These are phyloP conservation scores for Megalops atlanticus DNA, from an alignment of 2,113 vertebrate species.

Conservation along the genomic window DNA sequence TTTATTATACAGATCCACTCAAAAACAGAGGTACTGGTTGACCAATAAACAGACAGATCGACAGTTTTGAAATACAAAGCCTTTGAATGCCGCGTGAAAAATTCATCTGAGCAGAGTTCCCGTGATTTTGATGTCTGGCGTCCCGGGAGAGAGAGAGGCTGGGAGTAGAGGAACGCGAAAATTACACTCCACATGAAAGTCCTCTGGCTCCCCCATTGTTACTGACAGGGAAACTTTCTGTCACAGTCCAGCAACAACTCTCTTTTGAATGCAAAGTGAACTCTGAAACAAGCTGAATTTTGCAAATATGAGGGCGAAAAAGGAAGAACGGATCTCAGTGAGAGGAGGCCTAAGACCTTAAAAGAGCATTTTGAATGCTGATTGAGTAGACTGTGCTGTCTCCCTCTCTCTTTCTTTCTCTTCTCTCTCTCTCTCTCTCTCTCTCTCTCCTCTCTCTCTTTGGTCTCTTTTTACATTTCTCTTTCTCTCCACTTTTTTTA, in stretches of 20 bases:
- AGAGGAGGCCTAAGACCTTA: background rate
- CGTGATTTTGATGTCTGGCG: background rate
- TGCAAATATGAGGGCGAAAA: background rate
- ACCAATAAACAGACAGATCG: background rate
- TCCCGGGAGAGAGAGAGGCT: background rate
- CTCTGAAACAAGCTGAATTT: background rate
- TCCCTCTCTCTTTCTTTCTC: background rate
- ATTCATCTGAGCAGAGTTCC: background rate
- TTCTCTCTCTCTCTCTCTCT: background rate
- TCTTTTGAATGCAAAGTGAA: conserved; percentile 7
- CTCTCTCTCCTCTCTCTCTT: background rate
- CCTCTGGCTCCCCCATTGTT: background rate
- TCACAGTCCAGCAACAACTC: background rate
- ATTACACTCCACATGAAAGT: background rate
- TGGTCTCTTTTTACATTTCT: too few relatives aligned
- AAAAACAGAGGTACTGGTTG: background rate
- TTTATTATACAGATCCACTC: background rate
- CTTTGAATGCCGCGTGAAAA: conserved; percentile 11
- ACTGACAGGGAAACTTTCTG: conserved; percentile 2
- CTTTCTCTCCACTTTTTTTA: too few relatives aligned
- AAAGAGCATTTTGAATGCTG: background rate
- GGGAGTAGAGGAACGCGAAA: background rate
- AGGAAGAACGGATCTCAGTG: background rate
- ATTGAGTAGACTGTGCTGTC: conserved; percentile 1
- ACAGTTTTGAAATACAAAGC: background rate